Evolutionary conservation across 1,140 invertebrate species (phyloP), one percentile per base, ranked within the genome.

Genomic region (Homalodisca vitripennis): DNA sequence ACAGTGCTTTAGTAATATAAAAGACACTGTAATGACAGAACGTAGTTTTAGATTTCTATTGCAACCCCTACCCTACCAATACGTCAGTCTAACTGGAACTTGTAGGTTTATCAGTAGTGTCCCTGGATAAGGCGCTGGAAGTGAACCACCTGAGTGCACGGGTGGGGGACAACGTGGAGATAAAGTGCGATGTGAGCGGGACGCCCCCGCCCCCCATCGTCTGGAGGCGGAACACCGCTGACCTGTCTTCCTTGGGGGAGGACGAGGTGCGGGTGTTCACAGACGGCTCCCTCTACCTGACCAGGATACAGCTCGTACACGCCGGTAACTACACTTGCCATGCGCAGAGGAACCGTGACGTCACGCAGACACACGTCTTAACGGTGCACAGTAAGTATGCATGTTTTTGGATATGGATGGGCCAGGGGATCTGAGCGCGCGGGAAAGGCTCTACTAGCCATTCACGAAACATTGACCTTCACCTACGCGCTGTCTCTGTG

Each of bases 251-350:
- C 3, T 79, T 89, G 1, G 84, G 84, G 62, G 87, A 89, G 70
- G 86, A 88, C 30, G 80, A 87, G 75, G 80, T 89, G 62, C 81
- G 87, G 51, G 87, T 90, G 10, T 90, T 89, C 78, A 85, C 83
- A 41, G 89, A 91, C 73, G 91, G 90, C 0, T 89, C 88, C 24
- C 80, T 93, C 12, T 93, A 92, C 78, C 81, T 93, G 63, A 90
- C 87, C 31, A 84, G 87, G 62, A 86, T 92, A 48, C 89, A 91
- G 73, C 81, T 93, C 31, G 84, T 91, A 24, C 89, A 92, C 76
- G 87, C 89, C 29, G 91, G 91, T 13, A 93, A 93, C 82, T 92
- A 91, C 79, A 89, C 89, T 0, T 93, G 91, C 77, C 87, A 91
- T 75, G 90, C 91, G 26, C 84, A 89, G 71, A 83, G 88, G 30